Percentiles rank a stretch among this genome's conserved stretches.
Evolutionary conservation across 2,113 vertebrate genomes (phyloP).

Genomic region (Sturnira hondurensis): DNA sequence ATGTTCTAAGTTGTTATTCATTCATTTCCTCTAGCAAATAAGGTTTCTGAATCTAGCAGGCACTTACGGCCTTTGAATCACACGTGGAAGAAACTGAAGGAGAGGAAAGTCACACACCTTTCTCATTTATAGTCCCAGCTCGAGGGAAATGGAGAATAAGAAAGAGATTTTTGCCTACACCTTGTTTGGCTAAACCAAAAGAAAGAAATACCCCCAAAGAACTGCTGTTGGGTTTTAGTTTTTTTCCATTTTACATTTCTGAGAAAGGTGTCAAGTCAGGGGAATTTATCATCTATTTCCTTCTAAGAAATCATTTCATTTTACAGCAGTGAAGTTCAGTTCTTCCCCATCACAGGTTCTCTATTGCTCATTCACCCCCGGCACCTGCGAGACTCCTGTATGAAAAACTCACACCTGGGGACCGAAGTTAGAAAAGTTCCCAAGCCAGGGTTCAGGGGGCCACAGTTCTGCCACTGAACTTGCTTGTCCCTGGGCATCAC

Average conservation of each 20-base stretch:
- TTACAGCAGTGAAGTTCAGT: neutral
- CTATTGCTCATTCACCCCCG: neutral
- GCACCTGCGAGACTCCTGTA: neutral
- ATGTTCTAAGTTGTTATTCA: neutral
- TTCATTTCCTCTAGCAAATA: constrained; percentile 20
- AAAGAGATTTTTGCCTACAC: constrained; percentile 20
- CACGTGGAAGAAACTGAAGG: neutral
- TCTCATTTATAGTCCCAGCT: constrained; percentile 45
- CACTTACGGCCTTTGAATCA: neutral
- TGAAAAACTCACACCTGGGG: neutral
- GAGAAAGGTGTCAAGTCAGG: constrained; percentile 51
- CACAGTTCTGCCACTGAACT: neutral
- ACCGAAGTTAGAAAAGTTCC: neutral
- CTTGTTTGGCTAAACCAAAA: constrained; percentile 45
- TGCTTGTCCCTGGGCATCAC: too few species aligned
- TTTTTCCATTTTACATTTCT: constrained; percentile 56
- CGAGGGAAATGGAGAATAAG: constrained; percentile 30
- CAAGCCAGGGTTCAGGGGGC: neutral
- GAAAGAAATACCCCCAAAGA: constrained; percentile 30
- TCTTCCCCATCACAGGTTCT: neutral
- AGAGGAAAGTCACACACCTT: neutral
- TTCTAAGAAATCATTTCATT: constrained; percentile 58
- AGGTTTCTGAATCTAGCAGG: neutral
- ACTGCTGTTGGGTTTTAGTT: neutral
- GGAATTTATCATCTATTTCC: constrained; percentile 26